Conservation (phyloP, 2,888 invertebrate species). For the Scaptomyza polygonia region DNA sequence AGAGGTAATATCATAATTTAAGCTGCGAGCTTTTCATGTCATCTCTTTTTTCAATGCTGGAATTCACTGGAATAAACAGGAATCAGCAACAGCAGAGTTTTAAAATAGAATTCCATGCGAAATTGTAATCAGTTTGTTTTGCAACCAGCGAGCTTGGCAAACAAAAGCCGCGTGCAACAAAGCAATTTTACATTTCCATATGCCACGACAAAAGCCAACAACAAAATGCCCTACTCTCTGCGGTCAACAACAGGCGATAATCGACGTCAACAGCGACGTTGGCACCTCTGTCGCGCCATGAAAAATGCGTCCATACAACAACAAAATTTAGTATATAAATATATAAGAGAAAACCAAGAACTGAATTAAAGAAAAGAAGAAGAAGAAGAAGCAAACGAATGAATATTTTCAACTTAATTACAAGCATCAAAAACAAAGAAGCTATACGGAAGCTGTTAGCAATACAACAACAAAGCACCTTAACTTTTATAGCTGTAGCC, state of each 20-base stretch:
- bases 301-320: constrained; percentile 53
- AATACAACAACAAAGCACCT: constrained; percentile 28
- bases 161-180: constrained; percentile 42
- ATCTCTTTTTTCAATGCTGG: constrained; percentile 15
- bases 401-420: constrained; percentile 76
- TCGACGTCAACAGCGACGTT: constrained; percentile 31
- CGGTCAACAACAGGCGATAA: constrained; percentile 67
- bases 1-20: constrained; percentile 4
- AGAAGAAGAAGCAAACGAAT: constrained; percentile 31
- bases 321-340: background rate
- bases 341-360: background rate
- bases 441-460: constrained; percentile 46
- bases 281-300: constrained; percentile 29
- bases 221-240: constrained; percentile 69
- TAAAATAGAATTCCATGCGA: constrained; percentile 50
- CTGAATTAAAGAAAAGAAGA: constrained; percentile 18
- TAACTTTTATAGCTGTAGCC: background rate
- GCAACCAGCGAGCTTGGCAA: background rate
- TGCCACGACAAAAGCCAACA: constrained; percentile 37
- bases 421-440: constrained; percentile 35
- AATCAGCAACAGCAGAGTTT: constrained; percentile 27
- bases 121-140: constrained; percentile 47
- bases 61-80: constrained; percentile 2
- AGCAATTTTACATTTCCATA: constrained; percentile 57
- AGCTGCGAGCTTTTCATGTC: background rate